Evolutionary conservation across 2,888 invertebrate species (phyloP), one percentile per base, ranked within the genome.

Genomic region (Carabus problematicus): DNA sequence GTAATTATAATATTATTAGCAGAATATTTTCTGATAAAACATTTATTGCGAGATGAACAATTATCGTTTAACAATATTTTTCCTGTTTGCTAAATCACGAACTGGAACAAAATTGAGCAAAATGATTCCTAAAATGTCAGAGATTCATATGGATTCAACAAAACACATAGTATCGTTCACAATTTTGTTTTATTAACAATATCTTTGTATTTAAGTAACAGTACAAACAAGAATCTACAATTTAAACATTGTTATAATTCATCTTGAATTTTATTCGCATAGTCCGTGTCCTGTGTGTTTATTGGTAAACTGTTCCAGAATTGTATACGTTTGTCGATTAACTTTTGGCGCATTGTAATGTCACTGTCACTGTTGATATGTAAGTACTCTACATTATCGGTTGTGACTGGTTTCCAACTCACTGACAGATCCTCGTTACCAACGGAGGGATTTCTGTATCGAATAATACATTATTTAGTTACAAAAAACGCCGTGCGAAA

Each of bases 361-460:
- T 84, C 75, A 0, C 77, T 76, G 7, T 83, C 80, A 49, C 84
- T 82, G 55, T 85, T 83, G 49, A 88, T 82, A 70, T 78, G 75
- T 45, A 82, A 80, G 72, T 88, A 89, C 79, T 86, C 89, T 83
- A 84, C 84, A 71, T 75, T 82, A 67, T 75, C 62, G 75, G 75
- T 1, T 7, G 81, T 80, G 0, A 86, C 84, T 11, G 89, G 85
- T 41, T 82, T 77, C 91, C 92, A 92, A 72, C 84, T 84, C 0
- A 83, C 72, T 9, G 80, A 78, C 19, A 81, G 77, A 12, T 83
- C 69, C 3, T 78, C 72, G 7, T 80, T 81, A 3, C 83, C 80
- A 0, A 89, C 84, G 9, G 86, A 91, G 0, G 92, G 92, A 79
- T 91, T 86, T 60, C 92, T 91, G 77, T 6, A 29, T n/a, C n/a